Evolutionary conservation across 2,113 vertebrate species (phyloP), one percentile per base, ranked within the genome.

Genomic region (Opisthocomus hoazin): DNA sequence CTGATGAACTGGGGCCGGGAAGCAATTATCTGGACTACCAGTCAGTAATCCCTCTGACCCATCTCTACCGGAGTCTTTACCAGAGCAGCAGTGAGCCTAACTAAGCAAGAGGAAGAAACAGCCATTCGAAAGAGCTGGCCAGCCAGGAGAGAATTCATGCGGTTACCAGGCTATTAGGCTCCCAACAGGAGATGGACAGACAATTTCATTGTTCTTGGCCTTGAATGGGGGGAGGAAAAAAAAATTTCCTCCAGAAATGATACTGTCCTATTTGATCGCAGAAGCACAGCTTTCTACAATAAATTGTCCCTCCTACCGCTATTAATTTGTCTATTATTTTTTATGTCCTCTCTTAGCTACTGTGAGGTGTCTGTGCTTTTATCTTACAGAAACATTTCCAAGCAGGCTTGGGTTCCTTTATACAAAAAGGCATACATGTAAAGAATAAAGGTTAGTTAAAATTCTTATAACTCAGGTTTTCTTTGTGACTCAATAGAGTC

Each of bases 391-490:
- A 90, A 71, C 65, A 68, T 51, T 92, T 87, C 65, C 84, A 84
- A 75, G 73, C 64, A 81, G 73, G 53, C 77, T 87, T 78, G 60
- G 60, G 7, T 23, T 92, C 92, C 64, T 92, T 76, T 34, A 53
- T 3, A 93, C 23, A 64, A 43, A 85, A 92, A 94, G 22, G 39
- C 61, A 64, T 50, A 77, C 39, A 61, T 64, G 46, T 89, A 61
- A 95, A 89, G 86, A 96, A 92, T 39, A 90, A 96, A 95, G 83
- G 68, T 78, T 91, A 94, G 93, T 95, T 94, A 94, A 71, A 94
- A 92, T 86, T 90, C 92, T 68, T 75, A 5, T 18, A 71, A 45
- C n/a, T 90, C 51, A 6, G 68, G 85, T 68, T 86, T 92, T n/a
- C 93, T 96, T 89, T 95, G 88, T 90, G 73, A 20, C 20, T 92